These are phyloP conservation scores for Oriolus oriolus DNA, from an alignment of 2,113 vertebrate genomes.

Conservation along the genomic window DNA sequence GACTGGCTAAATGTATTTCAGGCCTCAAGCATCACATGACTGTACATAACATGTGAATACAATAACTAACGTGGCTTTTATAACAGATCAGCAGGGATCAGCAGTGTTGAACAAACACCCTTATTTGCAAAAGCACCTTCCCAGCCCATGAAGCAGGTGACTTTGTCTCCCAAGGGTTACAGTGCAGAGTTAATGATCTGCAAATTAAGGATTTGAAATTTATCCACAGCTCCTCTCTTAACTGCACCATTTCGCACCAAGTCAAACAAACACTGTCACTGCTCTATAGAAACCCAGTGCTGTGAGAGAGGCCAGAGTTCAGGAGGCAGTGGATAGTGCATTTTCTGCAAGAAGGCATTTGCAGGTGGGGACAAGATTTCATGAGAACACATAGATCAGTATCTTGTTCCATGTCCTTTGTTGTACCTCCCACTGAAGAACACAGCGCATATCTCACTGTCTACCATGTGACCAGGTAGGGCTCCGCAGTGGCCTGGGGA, in stretches of 20 bases:
- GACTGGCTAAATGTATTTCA: slow-evolving; percentile 49
- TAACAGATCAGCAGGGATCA: slow-evolving; percentile 52
- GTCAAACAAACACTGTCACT: not conserved
- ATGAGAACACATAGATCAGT: not conserved
- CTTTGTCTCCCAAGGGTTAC: slow-evolving; percentile 33
- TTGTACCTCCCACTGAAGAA: not conserved
- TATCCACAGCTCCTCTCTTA: not conserved
- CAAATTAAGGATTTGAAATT: slow-evolving; percentile 27
- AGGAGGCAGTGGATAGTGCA: not conserved
- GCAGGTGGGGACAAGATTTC: not conserved
- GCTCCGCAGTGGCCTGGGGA: not conserved
- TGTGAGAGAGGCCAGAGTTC: not conserved
- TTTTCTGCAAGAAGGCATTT: not conserved
- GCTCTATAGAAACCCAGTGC: not conserved
- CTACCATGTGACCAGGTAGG: not conserved
- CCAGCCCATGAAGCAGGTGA: not conserved
- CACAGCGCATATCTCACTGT: accelerated
- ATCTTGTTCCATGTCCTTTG: not conserved
- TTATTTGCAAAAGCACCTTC: slow-evolving; percentile 56
- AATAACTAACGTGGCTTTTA: slow-evolving; percentile 43
- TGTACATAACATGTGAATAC: slow-evolving; percentile 26
- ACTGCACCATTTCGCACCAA: not conserved
- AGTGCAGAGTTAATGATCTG: slow-evolving; percentile 24
- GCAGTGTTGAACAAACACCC: slow-evolving; percentile 49
- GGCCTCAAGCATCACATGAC: slow-evolving; percentile 50